Evolutionary conservation across 2,797 vertebrate genomes (phyloP).

Genomic region (Lophotriccus pileatus): DNA sequence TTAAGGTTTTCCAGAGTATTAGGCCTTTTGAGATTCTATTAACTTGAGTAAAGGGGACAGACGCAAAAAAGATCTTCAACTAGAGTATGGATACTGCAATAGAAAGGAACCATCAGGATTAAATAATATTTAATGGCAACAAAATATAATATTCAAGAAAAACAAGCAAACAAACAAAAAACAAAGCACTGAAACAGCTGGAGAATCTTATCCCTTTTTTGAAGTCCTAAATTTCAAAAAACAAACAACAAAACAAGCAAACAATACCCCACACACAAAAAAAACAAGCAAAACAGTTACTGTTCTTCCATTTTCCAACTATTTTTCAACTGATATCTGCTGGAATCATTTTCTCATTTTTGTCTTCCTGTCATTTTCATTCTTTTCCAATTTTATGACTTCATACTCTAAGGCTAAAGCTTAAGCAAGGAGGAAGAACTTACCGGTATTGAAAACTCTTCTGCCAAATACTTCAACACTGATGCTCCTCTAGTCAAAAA

Average conservation of each 20-base stretch:
- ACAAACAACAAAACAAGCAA: background rate
- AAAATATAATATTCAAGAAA: background rate
- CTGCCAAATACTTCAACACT: constrained; percentile 82
- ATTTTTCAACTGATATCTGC: background rate
- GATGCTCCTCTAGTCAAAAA: constrained; percentile 80
- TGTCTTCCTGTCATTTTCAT: background rate
- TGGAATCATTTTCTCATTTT: background rate
- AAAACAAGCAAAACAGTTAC: background rate
- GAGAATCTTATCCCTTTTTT: background rate
- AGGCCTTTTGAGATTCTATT: background rate
- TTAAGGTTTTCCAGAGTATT: background rate
- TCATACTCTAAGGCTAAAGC: background rate
- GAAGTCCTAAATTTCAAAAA: background rate
- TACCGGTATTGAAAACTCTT: constrained; percentile 85
- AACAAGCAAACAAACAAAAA: background rate
- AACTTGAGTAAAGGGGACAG: background rate
- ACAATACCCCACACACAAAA: background rate
- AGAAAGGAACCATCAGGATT: background rate
- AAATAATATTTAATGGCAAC: background rate
- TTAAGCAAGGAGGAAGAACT: constrained; percentile 50
- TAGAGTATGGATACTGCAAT: background rate
- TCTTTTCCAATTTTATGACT: background rate
- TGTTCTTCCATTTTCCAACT: background rate
- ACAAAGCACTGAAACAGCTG: background rate
- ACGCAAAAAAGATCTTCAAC: background rate